Percentiles rank a stretch among this genome's conserved stretches.
These are phyloP conservation scores for Ptyas mucosa DNA, from an alignment of 2,113 vertebrate species.

Conservation along the genomic window DNA sequence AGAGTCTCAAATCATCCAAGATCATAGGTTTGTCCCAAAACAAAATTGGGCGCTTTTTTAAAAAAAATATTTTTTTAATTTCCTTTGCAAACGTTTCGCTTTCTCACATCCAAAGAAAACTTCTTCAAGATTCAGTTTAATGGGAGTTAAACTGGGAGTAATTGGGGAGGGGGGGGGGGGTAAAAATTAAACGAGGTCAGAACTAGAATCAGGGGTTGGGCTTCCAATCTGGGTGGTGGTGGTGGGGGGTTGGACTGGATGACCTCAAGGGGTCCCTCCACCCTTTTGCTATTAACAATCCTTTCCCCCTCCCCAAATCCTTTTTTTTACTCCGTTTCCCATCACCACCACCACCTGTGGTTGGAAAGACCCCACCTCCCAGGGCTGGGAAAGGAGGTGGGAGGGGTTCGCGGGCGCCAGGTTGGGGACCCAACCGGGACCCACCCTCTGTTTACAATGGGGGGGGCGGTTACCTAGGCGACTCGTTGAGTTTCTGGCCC, in stretches of 20 bases:
- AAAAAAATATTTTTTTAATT: too few species aligned
- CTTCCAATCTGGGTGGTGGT: background rate
- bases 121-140: background rate
- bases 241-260: background rate
- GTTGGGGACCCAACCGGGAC: background rate
- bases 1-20: too few species aligned
- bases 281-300: background rate
- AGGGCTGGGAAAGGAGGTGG: background rate
- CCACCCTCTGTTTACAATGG: background rate
- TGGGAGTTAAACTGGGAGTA: too few species aligned
- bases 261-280: background rate
- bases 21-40: too few species aligned
- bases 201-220: background rate
- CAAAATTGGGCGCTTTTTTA: too few species aligned
- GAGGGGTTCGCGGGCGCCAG: background rate
- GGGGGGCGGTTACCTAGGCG: constrained; percentile 64
- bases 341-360: background rate
- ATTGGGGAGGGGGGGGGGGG: too few species aligned
- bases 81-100: too few species aligned
- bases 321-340: background rate
- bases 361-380: background rate
- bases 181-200: background rate
- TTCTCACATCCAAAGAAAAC: background rate
- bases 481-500: constrained; percentile 85
- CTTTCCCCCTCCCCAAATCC: background rate